Base-by-base conservation (phyloP, 1,140 invertebrate genomes). In the Pseudomyrmex dendroicus region DNA sequence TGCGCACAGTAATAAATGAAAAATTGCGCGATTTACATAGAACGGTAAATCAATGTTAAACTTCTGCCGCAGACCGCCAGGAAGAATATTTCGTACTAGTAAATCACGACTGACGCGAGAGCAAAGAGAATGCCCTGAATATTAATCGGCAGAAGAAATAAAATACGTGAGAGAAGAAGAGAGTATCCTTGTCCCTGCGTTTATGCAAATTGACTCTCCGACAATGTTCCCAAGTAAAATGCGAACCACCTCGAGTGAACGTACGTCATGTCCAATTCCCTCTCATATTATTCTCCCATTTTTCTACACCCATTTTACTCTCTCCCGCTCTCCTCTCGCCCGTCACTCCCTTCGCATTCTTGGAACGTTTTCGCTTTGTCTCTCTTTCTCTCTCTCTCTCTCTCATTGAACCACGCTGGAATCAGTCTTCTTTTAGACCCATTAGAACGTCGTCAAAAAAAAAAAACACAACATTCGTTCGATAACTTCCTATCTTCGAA, bases 141-240 rank as follows among this genome's bases (percentile, higher is more conserved):
- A 59, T 78, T 77, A 77, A 72, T 80, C 44, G 54, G 12, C 54
- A 35, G 44, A 20, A 13, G 48, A 61, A 80, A 72, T 70, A 64
- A 80, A 66, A 66, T 25, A 15, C n/a, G 48, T 17, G 61, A 35
- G 12, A 35, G 35, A 35, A 35, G 22, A 72, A 17, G 17, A 35
- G 78, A 66, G 77, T 86, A 89, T 86, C 70, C 74, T 89, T 88
- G 83, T 88, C 86, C 48, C 82, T 73, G 84, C 82, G 73, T 85
- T 86, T 86, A 67, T 86, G 76, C 64, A 68, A 88, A 91, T 90
- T 89, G 86, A 87, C 88, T 88, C 89, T 87, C 85, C 84, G 86
- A 86, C 84, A 73, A 62, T 64, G 76, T 87, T 90, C 84, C 85
- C 77, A 89, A 89, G 85, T 90, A 90, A 90, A 90, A 90, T 74